phyloP scores from a whole-genome alignment of 2,888 invertebrate species.

The Campoplex nolae region DNA sequence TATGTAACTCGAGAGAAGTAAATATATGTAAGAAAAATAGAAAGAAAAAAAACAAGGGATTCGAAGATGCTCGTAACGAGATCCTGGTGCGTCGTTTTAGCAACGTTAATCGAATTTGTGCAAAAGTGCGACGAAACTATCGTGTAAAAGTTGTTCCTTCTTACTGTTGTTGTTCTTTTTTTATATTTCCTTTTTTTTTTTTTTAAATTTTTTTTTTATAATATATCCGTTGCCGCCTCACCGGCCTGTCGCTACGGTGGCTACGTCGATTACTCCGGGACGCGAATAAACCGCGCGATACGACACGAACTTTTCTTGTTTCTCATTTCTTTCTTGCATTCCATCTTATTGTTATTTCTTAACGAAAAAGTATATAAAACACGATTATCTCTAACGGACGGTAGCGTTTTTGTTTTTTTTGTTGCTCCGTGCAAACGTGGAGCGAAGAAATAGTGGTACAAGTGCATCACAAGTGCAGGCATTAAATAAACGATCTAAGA shows the following conservation, averaged over 20 bases:
- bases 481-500: not conserved
- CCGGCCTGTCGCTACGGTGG: slow-evolving; percentile 70
- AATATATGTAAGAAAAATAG: not conserved
- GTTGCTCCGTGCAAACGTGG: slow-evolving; percentile 21
- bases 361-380: not conserved
- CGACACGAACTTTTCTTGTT: slow-evolving; percentile 46
- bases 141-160: slow-evolving; percentile 36
- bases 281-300: slow-evolving; percentile 65
- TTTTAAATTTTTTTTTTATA: not conserved
- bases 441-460: slow-evolving; percentile 11
- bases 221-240: slow-evolving; percentile 62
- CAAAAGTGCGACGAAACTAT: slow-evolving; percentile 69
- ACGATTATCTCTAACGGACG: not conserved
- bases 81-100: slow-evolving; percentile 55
- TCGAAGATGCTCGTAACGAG: slow-evolving; percentile 54
- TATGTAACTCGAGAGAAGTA: not conserved
- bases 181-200: not conserved
- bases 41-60: slow-evolving; percentile 15
- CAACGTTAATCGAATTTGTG: slow-evolving; percentile 65
- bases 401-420: not conserved
- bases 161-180: not conserved
- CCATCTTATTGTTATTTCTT: not conserved
- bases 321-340: slow-evolving; percentile 38
- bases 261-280: slow-evolving; percentile 67
- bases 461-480: slow-evolving; percentile 18